These are phyloP conservation scores for Drosophila nigrodunni DNA, from an alignment of 1,140 invertebrate genomes.

Conservation along the genomic window DNA sequence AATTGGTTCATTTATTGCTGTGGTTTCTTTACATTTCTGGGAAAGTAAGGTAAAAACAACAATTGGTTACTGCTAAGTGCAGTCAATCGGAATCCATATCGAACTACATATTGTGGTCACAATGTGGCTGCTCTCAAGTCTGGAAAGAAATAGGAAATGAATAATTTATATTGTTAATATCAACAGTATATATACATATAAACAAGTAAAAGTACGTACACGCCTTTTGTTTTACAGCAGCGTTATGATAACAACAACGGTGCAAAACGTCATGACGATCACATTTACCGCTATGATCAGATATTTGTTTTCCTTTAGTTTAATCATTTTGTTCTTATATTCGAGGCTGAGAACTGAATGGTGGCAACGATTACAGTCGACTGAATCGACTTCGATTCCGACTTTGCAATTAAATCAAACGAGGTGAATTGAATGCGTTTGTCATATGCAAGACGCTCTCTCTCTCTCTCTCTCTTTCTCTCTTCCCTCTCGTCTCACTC, in stretches of 20 bases:
- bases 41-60: background rate
- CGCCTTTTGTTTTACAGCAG: background rate
- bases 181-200: background rate
- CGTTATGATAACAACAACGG: background rate
- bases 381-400: background rate
- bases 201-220: background rate
- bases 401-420: background rate
- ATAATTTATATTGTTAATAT: background rate
- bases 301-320: conserved; percentile 11
- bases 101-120: background rate
- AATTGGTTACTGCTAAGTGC: background rate
- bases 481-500: background rate
- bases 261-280: background rate
- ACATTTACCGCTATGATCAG: conserved; percentile 14
- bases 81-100: background rate
- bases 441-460: background rate
- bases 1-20: conserved; percentile 39
- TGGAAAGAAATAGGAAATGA: background rate
- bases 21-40: conserved; percentile 15
- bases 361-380: background rate
- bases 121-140: background rate
- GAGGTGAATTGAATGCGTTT: background rate
- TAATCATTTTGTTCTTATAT: conserved; percentile 15
- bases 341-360: background rate
- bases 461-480: background rate